Evolutionary conservation across 2,797 vertebrate species (phyloP), one percentile per base, ranked within the genome.

Genomic region (Pempheris klunzingeri): DNA sequence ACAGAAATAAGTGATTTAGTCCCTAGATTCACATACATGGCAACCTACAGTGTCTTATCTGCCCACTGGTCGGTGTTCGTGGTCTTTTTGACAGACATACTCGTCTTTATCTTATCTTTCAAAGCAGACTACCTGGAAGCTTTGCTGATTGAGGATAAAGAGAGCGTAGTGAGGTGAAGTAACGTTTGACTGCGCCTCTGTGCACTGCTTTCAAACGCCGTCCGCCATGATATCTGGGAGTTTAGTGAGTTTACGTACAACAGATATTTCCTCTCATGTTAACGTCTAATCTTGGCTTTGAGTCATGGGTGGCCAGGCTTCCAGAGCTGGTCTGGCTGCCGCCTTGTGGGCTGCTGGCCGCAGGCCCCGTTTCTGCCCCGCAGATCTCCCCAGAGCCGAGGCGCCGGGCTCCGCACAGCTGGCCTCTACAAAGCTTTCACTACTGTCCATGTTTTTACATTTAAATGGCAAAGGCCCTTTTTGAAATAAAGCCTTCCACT

Each of bases 381-480:
- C 53, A 65, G 46, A 54, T 53, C 41, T 15, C 46, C 46, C n/a
- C 14, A 34, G 64, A 83, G 71, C 62, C 67, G 49, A 71, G 22
- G 59, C 60, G 61, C 44, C 55, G 32, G 68, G 54, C 49, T 28
- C 36, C 14, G 17, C 80, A 58, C 80, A 88, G 69, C 71, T 79
- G 81, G 84, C 28, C 63, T 63, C 39, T 46, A 70, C 71, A 87
- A 81, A 79, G 72, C 75, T 59, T 65, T 75, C 24, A 36, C 24
- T 54, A 41, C 6, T 30, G 28, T 58, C 52, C 18, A 32, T 50
- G 57, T 67, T 82, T 82, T 84, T 67, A 71, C 81, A 89, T 85
- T 86, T 88, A 71, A 89, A 92, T 85, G 76, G 47, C 62, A 62
- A 71, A 39, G 46, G 34, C 61, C 61, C 74, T 38, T 18, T 63